Percentiles rank a stretch among this genome's conserved stretches.
phyloP scores from a whole-genome alignment of 2,113 vertebrate species.

The Chaenocephalus aceratus region DNA sequence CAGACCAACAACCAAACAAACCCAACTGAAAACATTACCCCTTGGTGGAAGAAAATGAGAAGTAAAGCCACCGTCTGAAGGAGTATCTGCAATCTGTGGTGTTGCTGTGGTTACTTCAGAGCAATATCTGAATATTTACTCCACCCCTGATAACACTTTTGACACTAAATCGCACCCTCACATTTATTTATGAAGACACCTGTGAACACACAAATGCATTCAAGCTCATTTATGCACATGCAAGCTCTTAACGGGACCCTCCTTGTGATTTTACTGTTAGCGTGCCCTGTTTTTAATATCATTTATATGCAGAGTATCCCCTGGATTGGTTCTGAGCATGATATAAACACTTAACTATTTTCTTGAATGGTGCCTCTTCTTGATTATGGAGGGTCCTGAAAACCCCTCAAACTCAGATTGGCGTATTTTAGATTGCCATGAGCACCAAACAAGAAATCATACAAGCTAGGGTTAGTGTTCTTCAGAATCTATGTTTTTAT shows the following conservation, averaged over 20 bases:
- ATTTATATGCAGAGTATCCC: slow-evolving; percentile 31
- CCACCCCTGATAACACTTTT: neutral
- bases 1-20: no score
- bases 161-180: neutral
- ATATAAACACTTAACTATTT: slow-evolving; percentile 49
- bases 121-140: slow-evolving; percentile 3
- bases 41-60: neutral
- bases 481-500: neutral
- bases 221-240: neutral
- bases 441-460: slow-evolving; percentile 24
- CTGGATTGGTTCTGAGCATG: slow-evolving; percentile 20
- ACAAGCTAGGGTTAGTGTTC: neutral
- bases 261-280: neutral
- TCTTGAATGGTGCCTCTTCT: slow-evolving; percentile 5
- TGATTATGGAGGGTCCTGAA: slow-evolving; percentile 55
- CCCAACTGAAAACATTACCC: no score
- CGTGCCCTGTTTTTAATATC: neutral
- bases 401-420: slow-evolving; percentile 37
- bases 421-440: slow-evolving; percentile 45
- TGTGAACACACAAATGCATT: neutral
- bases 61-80: neutral
- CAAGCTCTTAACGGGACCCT: neutral
- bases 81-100: neutral
- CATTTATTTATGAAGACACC: neutral
- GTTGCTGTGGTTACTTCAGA: neutral